Percentiles rank a stretch among this genome's conserved stretches.
Evolutionary conservation across 2,113 vertebrate species (phyloP).

Genomic region (Falco punctatus): DNA sequence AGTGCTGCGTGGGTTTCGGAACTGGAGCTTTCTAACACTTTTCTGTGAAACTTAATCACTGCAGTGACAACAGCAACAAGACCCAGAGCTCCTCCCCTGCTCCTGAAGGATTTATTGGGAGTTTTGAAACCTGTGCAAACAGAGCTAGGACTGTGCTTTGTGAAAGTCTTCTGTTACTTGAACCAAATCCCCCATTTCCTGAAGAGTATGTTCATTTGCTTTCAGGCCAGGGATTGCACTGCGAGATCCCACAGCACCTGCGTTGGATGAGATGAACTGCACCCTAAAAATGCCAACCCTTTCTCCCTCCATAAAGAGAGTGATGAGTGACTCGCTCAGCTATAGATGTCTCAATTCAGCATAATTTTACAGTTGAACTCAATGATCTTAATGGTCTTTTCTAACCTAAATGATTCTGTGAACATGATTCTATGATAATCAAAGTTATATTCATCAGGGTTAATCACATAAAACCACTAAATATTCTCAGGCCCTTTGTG

Average conservation of each 20-base stretch:
- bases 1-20: not conserved
- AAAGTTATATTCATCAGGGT: not conserved
- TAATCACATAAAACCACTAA: not conserved
- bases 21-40: not conserved
- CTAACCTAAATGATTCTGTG: not conserved
- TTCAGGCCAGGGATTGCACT: not conserved
- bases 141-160: not conserved
- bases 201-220: not conserved
- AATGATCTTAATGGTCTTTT: not conserved
- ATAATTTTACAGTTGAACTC: not conserved
- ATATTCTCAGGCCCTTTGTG: not conserved
- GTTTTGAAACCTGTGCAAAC: not conserved
- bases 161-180: not conserved
- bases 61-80: not conserved
- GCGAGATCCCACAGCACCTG: not conserved
- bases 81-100: not conserved
- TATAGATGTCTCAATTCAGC: not conserved
- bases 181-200: not conserved
- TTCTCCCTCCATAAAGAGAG: not conserved
- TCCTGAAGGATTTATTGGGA: not conserved
- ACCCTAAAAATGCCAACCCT: not conserved
- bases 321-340: not conserved
- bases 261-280: not conserved
- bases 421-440: not conserved
- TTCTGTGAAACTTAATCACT: not conserved